A percentile compares a stretch with the other conserved stretches of the same genome.
Conservation (phyloP, 1,140 invertebrate species). For the Linepithema humile region DNA sequence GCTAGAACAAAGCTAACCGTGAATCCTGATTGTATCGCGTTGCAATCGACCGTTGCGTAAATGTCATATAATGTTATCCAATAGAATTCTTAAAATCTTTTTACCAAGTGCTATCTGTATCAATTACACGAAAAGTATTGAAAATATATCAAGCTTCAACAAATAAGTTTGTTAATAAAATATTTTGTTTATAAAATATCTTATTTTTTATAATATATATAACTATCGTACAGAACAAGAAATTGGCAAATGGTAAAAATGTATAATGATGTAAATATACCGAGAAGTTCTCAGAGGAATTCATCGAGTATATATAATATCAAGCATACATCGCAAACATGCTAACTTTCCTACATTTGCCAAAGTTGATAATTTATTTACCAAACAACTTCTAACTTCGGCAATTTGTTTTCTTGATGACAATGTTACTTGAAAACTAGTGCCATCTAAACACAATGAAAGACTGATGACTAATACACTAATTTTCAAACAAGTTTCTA, state of each 20-base stretch:
- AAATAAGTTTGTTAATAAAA: neutral
- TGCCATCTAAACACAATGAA: conserved; percentile 28
- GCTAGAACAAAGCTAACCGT: neutral
- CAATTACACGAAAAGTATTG: neutral
- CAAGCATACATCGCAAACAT: conserved; percentile 33
- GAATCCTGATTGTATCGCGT: too few relatives aligned
- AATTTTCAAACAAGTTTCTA: conserved; percentile 39
- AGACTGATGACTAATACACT: conserved; percentile 15
- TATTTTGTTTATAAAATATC: neutral
- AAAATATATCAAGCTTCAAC: neutral
- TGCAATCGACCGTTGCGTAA: conserved; percentile 3
- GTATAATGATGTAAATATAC: conserved; percentile 19
- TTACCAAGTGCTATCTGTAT: neutral
- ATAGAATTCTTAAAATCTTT: conserved; percentile 52
- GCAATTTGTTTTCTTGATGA: conserved; percentile 47
- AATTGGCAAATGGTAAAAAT: neutral
- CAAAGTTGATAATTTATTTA: conserved; percentile 54
- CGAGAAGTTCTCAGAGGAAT: conserved; percentile 12
- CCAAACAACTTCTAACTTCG: conserved; percentile 44
- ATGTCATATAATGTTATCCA: conserved; percentile 48
- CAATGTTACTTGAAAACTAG: conserved; percentile 54
- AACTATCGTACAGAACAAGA: neutral
- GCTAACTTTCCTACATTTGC: conserved; percentile 43
- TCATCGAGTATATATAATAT: conserved; percentile 29
- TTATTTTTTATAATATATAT: neutral